Evolutionary conservation across 2,888 invertebrate genomes (phyloP), one percentile per base, ranked within the genome.

Genomic region (Galerucella nymphaeae): DNA sequence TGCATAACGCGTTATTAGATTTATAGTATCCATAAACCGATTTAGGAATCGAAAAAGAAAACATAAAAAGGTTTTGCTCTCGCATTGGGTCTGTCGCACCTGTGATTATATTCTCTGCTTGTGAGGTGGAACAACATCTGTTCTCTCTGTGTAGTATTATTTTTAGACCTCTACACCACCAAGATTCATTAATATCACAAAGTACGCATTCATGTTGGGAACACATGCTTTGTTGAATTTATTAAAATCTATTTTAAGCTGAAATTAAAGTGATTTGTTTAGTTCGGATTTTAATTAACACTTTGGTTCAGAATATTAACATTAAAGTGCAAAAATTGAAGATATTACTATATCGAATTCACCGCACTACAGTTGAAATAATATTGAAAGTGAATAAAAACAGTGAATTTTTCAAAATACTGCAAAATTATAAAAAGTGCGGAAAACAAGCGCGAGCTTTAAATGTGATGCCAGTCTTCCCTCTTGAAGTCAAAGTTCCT

Each of bases 111-210:
- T 66, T 66, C 58, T 20, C 66, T 42, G 58, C 66, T 66, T 66
- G 57, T 66, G 66, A 66, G 66, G 58, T 66, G 58, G 58, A 66
- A 58, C 41, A 57, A 66, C 66, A 66, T 66, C 66, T 66, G 66
- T 66, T 66, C 42, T 42, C 42, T 41, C 42, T 38, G 41, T 41
- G 16, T 41, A 45, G 16, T 41, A 45, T 23, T 66, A 66, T 66
- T 66, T 66, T 66, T 66, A 65, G 53, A 65, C 53, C 53, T 18
- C 42, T 41, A 18, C 61, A 62, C 61, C 42, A 62, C 61, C 50
- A 53, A 66, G 66, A 45, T 63, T 70, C 63, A 63, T 62, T 55
- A 70, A 42, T 62, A 62, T 20, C 55, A 20, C 57, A 55, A 30
- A 62, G 70, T 48, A 41, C 48, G 59, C 57, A 63, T 70, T 63